Base-by-base conservation (phyloP, 2,888 invertebrate species). In the Adineta ricciae region DNA sequence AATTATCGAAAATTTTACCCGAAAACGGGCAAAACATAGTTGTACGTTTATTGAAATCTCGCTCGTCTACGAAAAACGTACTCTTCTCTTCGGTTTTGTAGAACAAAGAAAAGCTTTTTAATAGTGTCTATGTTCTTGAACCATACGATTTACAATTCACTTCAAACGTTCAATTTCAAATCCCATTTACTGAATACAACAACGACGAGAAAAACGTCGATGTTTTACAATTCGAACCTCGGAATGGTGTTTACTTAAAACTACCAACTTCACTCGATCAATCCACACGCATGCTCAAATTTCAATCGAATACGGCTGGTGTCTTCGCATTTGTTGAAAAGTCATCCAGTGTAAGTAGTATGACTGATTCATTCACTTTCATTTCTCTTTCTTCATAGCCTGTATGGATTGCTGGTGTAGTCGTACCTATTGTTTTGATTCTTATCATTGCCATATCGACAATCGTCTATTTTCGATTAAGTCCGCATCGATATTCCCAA, bases 11-110 rank as follows among this genome's bases (percentile, higher is more conserved):
- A 78, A 78, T 78, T 41, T 11, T 78, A 36, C 38, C 78, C 0
- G 3, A n/a, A 78, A 78, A 78, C 41, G 78, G 78, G n/a, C 78
- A 78, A 78, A 78, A 78, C 41, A 41, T 78, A 19, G 78, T 78
- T 78, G 78, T 78, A 38, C 14, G 78, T 78, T 24, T 1, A 32
- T 2, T 7, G 41, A 41, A 24, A 78, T n/a, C 14, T 24, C 24
- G 2, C n/a, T n/a, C n/a, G n/a, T n/a, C n/a, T n/a, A n/a, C n/a
- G n/a, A n/a, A n/a, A n/a, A n/a, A n/a, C n/a, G n/a, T n/a, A n/a
- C n/a, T n/a, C n/a, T n/a, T n/a, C n/a, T n/a, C n/a, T n/a, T n/a
- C n/a, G n/a, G n/a, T 41, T 14, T 41, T 3, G 8, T 41, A 78
- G 78, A 5, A 36, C 0, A 78, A 78, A 78, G 41, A 78, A 78